Percentiles rank a stretch among this genome's conserved stretches.
These are phyloP conservation scores for Strix aluco DNA, from an alignment of 2,113 vertebrate species.

Conservation along the genomic window DNA sequence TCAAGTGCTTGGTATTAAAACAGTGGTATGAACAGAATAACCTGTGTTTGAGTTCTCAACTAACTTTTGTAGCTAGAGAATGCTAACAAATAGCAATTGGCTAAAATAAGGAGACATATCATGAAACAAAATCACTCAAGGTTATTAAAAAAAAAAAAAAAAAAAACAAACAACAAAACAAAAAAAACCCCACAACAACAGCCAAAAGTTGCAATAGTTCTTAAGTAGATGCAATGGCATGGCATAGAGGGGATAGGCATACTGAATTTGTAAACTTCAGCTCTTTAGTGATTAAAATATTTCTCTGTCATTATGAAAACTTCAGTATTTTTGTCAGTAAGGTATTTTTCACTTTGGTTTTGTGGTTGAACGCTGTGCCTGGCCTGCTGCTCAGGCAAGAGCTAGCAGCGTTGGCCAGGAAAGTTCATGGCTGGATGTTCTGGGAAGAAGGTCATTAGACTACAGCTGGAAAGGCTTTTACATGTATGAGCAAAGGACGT, in stretches of 20 bases:
- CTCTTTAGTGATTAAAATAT: not conserved
- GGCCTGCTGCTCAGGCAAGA: not conserved
- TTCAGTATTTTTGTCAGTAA: not conserved
- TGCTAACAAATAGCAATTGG: not conserved
- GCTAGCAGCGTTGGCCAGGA: not conserved
- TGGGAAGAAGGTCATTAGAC: not conserved
- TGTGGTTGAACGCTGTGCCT: not conserved
- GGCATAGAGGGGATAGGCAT: too few relatives aligned
- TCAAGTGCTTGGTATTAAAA: not conserved
- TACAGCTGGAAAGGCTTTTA: not conserved
- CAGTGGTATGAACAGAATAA: not conserved
- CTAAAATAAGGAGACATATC: not conserved
- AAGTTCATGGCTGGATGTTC: not conserved
- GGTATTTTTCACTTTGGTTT: not conserved
- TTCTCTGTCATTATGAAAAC: not conserved
- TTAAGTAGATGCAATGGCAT: not conserved
- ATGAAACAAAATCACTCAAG: not conserved
- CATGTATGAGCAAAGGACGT: not conserved
- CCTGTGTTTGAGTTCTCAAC: not conserved
- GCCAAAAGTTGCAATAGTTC: not conserved
- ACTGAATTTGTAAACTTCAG: not conserved
- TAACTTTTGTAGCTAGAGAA: not conserved
- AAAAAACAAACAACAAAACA: not conserved
- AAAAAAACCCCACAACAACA: too few relatives aligned
- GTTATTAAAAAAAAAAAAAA: not conserved